These are phyloP conservation scores for Drosophila phalerata DNA, from an alignment of 2,888 invertebrate species.

Conservation along the genomic window DNA sequence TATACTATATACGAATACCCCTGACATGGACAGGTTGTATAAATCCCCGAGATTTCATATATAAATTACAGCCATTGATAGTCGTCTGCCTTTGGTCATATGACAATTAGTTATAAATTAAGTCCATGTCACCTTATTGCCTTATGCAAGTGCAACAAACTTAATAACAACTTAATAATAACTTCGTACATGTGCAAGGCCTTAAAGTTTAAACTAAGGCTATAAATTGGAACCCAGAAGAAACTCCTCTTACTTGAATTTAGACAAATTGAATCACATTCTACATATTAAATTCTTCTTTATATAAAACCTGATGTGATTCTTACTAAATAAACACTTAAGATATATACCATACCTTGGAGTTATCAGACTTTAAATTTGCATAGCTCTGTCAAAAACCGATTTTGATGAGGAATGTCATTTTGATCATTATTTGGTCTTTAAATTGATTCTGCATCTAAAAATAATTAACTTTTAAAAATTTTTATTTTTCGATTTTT, in stretches of 20 bases:
- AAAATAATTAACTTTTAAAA: too few relatives aligned
- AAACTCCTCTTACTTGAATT: neutral
- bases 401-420: too few relatives aligned
- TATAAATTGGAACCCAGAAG: neutral
- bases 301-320: neutral
- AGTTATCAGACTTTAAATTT: too few relatives aligned
- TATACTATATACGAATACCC: constrained; percentile 11
- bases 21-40: constrained; percentile 6
- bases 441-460: too few relatives aligned
- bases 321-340: neutral
- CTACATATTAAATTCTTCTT: too few relatives aligned
- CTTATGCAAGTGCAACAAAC: constrained; percentile 34
- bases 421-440: too few relatives aligned
- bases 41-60: constrained; percentile 58
- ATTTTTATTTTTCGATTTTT: too few relatives aligned
- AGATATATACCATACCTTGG: too few relatives aligned
- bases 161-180: constrained; percentile 16
- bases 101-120: constrained; percentile 83
- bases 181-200: constrained; percentile 8
- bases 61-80: constrained; percentile 69
- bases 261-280: neutral
- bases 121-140: constrained; percentile 35
- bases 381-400: too few relatives aligned
- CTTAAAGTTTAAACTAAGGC: constrained; percentile 19
- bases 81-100: constrained; percentile 70